Evolutionary conservation across 2,888 invertebrate species (phyloP).

Genomic region (Macaria liturata): DNA sequence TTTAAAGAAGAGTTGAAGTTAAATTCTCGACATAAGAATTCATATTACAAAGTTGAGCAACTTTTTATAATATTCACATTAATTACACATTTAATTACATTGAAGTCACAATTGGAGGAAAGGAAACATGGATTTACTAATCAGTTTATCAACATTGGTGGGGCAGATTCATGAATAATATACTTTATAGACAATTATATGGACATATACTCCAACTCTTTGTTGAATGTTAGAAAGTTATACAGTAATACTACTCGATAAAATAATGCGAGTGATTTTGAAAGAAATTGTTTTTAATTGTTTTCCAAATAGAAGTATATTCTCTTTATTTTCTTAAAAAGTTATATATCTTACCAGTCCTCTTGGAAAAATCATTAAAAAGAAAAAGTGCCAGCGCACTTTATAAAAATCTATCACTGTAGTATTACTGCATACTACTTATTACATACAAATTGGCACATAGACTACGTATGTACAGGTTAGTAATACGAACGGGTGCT

Average conservation of each 20-base stretch:
- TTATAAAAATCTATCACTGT: neutral
- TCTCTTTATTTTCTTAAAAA: no score
- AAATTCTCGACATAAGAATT: neutral
- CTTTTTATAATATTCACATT: constrained; percentile 19
- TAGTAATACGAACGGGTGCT: constrained; percentile 56
- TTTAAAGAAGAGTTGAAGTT: no score
- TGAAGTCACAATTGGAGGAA: constrained; percentile 7
- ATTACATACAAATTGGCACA: constrained; percentile 5
- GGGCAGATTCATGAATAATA: neutral
- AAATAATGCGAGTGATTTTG: no score
- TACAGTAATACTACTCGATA: constrained; percentile 6
- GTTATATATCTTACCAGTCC: no score
- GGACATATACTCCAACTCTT: constrained; percentile 10
- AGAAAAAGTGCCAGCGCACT: no score
- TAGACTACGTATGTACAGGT: constrained; percentile 42
- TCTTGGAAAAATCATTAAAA: no score
- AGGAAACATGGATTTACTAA: constrained; percentile 11
- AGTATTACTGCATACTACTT: neutral
- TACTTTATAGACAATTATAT: constrained; percentile 19
- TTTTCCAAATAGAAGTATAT: no score
- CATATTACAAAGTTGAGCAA: constrained; percentile 19
- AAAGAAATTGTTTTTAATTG: no score
- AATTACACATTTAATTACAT: constrained; percentile 1
- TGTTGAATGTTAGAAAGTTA: neutral
- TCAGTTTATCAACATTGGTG: constrained; percentile 7